A percentile compares a stretch with the other conserved stretches of the same genome.
phyloP scores from a whole-genome alignment of 2,113 vertebrate genomes.

The Pteropus alecto region DNA sequence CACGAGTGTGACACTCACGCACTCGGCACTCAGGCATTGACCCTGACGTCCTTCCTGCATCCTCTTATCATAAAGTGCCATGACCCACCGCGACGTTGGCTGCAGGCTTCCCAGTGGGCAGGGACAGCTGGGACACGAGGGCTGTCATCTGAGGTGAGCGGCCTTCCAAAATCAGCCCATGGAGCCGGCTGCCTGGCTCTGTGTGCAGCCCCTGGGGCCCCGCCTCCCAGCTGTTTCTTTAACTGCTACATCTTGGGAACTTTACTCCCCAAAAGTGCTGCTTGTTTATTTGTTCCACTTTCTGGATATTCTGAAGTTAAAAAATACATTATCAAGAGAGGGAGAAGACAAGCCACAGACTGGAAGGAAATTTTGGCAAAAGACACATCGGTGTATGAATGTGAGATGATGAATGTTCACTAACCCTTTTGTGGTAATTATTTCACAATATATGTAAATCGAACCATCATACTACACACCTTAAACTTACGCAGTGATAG shows the following conservation, averaged over 20 bases:
- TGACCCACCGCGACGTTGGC: accelerated
- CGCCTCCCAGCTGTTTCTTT: accelerated
- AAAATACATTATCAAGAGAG: not conserved
- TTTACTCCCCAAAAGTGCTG: not conserved
- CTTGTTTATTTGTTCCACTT: not conserved
- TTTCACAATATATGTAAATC: not conserved
- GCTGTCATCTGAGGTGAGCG: not conserved
- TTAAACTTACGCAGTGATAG: too few species aligned
- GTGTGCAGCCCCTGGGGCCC: not conserved
- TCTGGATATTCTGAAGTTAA: not conserved
- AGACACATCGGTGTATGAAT: not conserved
- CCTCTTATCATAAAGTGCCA: accelerated
- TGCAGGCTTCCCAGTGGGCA: not conserved
- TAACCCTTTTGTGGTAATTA: accelerated
- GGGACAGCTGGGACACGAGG: not conserved
- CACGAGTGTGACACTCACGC: not conserved
- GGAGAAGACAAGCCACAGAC: not conserved
- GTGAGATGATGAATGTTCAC: not conserved
- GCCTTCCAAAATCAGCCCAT: not conserved
- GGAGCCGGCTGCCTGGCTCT: accelerated
- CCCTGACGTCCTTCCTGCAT: not conserved
- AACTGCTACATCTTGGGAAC: not conserved
- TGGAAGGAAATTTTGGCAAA: not conserved
- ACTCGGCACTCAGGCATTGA: not conserved
- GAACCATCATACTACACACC: not conserved